These are phyloP conservation scores for Tromatobia lineatoria DNA, from an alignment of 2,888 invertebrate genomes.

Conservation along the genomic window DNA sequence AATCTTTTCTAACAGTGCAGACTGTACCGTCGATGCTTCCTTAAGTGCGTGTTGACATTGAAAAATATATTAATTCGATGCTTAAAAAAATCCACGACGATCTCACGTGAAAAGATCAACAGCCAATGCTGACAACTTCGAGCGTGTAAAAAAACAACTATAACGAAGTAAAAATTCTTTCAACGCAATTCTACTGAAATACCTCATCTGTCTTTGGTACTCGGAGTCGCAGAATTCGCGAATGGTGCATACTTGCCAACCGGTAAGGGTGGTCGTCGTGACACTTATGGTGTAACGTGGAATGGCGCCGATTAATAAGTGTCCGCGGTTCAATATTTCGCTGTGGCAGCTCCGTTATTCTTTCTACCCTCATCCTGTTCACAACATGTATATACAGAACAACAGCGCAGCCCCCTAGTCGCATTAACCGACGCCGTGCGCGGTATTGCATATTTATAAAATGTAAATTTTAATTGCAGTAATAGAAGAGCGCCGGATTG, in stretches of 20 bases:
- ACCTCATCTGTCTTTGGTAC: background rate
- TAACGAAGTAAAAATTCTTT: background rate
- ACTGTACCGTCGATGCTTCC: too few species aligned
- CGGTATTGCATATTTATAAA: slow-evolving; percentile 78
- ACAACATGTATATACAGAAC: slow-evolving; percentile 1
- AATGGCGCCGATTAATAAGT: slow-evolving; percentile 37
- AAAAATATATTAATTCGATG: too few species aligned
- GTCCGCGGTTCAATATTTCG: slow-evolving; percentile 12
- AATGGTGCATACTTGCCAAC: background rate
- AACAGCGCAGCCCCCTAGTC: slow-evolving; percentile 9
- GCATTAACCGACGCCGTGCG: slow-evolving; percentile 51
- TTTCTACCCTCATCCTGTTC: slow-evolving; percentile 13
- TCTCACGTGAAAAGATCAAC: too few species aligned
- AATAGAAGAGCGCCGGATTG: slow-evolving; percentile 78
- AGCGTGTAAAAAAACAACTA: background rate
- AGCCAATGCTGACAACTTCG: too few species aligned
- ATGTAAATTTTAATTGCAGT: slow-evolving; percentile 79
- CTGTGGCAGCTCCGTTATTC: background rate
- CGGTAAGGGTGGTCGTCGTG: background rate
- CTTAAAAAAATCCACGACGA: too few species aligned
- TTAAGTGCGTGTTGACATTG: too few species aligned
- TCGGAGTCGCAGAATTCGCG: background rate
- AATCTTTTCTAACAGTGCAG: too few species aligned
- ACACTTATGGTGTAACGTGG: background rate
- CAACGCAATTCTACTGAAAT: background rate